A percentile compares a stretch with the other conserved stretches of the same genome.
Evolutionary conservation across 2,113 vertebrate genomes (phyloP).

Genomic region (Macquaria australasica): DNA sequence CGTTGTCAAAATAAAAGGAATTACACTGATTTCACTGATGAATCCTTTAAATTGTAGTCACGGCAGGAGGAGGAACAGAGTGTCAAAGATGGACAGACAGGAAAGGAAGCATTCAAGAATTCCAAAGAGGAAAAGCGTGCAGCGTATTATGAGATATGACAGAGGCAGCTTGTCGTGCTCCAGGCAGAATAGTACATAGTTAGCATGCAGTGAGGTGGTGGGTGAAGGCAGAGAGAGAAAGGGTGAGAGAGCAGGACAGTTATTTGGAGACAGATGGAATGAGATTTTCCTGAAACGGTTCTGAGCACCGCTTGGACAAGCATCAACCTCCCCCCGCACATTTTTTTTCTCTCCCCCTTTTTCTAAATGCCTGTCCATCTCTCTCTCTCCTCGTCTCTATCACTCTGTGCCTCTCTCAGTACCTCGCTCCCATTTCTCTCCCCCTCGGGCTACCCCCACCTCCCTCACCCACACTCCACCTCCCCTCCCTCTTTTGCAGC

Average conservation of each 20-base stretch:
- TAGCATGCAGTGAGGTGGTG: conserved; percentile 36
- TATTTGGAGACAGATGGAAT: conserved; percentile 54
- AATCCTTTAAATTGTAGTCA: background rate
- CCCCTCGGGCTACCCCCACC: background rate
- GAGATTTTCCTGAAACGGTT: conserved; percentile 60
- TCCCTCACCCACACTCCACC: background rate
- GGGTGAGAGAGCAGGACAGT: conserved; percentile 18
- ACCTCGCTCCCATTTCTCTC: background rate
- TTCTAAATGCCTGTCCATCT: conserved; percentile 12
- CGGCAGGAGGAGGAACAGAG: background rate
- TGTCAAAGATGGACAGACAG: background rate
- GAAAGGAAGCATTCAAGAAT: conserved; percentile 4
- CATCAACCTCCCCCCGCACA: background rate
- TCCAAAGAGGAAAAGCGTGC: conserved; percentile 14
- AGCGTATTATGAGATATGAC: conserved; percentile 32
- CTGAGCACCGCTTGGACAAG: conserved; percentile 29
- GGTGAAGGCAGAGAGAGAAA: conserved; percentile 5
- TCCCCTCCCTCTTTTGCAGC: background rate
- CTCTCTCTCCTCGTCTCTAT: background rate
- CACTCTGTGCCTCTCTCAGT: background rate
- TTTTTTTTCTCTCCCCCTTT: background rate
- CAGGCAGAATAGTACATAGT: conserved; percentile 30
- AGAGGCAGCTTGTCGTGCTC: conserved; percentile 44
- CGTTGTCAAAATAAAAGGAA: background rate
- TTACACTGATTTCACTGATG: background rate